A percentile compares a stretch with the other conserved stretches of the same genome.
Evolutionary conservation across 2,113 vertebrate genomes (phyloP).

Genomic region (Corythoichthys haematopterus): DNA sequence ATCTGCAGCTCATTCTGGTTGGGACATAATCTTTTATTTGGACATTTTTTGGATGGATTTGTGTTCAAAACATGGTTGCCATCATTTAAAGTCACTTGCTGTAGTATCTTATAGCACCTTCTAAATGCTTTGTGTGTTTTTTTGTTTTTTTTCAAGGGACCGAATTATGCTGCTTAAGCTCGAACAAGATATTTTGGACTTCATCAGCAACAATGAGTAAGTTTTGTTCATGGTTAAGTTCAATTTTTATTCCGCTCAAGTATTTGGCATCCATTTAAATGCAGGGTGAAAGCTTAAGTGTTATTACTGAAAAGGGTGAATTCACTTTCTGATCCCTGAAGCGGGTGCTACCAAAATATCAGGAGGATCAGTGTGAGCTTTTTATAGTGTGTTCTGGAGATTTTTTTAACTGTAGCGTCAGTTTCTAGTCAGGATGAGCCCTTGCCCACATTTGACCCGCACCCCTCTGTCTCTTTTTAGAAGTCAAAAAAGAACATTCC

Average conservation of each 20-base stretch:
- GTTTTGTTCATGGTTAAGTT: conserved; percentile 33
- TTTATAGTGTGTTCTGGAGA: neutral
- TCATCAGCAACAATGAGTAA: conserved; percentile 99
- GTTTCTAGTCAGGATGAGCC: neutral
- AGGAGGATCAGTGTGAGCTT: neutral
- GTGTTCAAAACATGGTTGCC: too few relatives aligned
- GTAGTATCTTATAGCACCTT: too few relatives aligned
- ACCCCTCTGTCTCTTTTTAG: conserved; percentile 49
- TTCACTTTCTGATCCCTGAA: conserved; percentile 4
- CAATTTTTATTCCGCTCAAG: neutral
- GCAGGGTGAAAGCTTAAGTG: neutral
- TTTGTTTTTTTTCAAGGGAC: conserved; percentile 73
- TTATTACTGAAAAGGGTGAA: neutral
- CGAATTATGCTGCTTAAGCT: conserved; percentile 99
- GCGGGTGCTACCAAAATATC: conserved; percentile 12
- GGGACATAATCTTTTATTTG: too few relatives aligned
- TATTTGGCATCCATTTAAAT: neutral
- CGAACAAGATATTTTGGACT: conserved; percentile 99
- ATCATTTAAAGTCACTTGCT: too few relatives aligned
- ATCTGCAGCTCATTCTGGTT: too few relatives aligned
- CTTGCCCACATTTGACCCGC: neutral
- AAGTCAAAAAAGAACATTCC: conserved; percentile 94
- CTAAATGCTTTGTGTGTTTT: neutral
- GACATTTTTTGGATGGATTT: too few relatives aligned
- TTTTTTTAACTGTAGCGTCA: too few relatives aligned